Base-by-base conservation (phyloP, 2,113 vertebrate genomes). In the Alces alces region DNA sequence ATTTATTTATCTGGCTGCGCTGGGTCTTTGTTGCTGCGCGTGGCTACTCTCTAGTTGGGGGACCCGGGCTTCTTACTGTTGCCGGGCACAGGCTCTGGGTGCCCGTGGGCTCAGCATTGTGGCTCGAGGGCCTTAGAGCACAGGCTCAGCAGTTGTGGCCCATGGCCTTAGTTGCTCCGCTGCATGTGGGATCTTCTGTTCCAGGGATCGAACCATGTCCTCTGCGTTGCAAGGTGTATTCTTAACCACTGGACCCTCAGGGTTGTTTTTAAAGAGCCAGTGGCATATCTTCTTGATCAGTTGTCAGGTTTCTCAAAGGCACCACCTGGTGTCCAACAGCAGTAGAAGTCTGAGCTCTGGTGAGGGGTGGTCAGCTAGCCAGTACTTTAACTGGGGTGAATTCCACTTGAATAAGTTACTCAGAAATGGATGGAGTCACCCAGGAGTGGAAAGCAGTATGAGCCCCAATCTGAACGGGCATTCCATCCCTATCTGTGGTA, bases 21-120 rank as follows among this genome's bases (percentile, higher is more conserved):
- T 2, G 39, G 70, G 36, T 23, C n/a, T 73, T 13, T 39, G 66
- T 39, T 6, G 66, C n/a, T 0, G 2, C 2, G 0, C 0, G 1
- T 27, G 36, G 39, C 2, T 2, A 14, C 36, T 43, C 21, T 73
- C 1, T 76, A 14, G 12, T 25, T 27, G 23, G 7, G 39, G 23
- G 3, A 3, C 12, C 5, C 1, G 0, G 39, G 70, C 39, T 14
- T 4, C 70, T 27, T 27, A 5, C 27, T 0, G 12, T 43, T 25
- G 66, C n/a, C 0, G 3, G 27, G 3, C 39, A 14, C 21, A 43
- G 36, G 39, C 23, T 43, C 12, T 7, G 14, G 70, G 12, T 43
- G 11, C 36, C 25, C 5, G 0, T 13, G 70, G 70, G 36, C 70
- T 25, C 70, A 13, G n/a, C 21, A 73, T 21, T 25, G 66, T 6